phyloP scores from a whole-genome alignment of 2,797 vertebrate genomes.

The Gobionotothen gibberifrons region DNA sequence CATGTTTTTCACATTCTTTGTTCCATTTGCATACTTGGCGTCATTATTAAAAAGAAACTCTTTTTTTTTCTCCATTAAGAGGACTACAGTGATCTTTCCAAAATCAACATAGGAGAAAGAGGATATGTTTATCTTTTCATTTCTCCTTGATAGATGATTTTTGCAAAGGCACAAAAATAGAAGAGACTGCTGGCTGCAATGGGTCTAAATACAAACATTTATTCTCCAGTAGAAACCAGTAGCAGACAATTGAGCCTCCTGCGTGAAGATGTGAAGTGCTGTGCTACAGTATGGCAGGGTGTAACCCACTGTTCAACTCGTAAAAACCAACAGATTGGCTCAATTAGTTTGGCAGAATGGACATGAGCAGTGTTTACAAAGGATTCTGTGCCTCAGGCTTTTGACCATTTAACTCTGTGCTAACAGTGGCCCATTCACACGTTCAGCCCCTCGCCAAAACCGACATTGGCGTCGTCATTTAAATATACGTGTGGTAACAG shows the following conservation, averaged over 20 bases:
- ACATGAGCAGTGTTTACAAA: constrained; percentile 49
- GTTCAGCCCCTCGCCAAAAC: constrained; percentile 20
- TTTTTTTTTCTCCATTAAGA: background rate
- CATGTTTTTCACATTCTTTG: constrained; percentile 11
- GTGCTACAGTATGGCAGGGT: constrained; percentile 18
- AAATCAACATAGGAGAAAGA: background rate
- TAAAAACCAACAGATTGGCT: constrained; percentile 47
- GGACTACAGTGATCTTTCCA: background rate
- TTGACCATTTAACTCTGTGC: constrained; percentile 44
- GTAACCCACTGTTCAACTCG: constrained; percentile 34
- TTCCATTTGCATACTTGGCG: background rate
- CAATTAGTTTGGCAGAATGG: constrained; percentile 47
- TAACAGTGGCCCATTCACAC: constrained; percentile 53
- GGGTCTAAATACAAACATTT: background rate
- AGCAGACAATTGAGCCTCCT: constrained; percentile 11
- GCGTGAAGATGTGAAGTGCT: constrained; percentile 21
- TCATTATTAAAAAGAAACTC: background rate
- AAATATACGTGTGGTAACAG: constrained; percentile 17
- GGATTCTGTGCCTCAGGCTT: constrained; percentile 16
- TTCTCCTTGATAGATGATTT: background rate
- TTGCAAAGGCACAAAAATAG: background rate
- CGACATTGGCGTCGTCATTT: constrained; percentile 30
- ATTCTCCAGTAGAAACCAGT: constrained; percentile 15
- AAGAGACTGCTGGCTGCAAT: background rate
- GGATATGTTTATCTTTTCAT: background rate